Conservation (phyloP, 2,888 invertebrate species). For the Empis stercorea region DNA sequence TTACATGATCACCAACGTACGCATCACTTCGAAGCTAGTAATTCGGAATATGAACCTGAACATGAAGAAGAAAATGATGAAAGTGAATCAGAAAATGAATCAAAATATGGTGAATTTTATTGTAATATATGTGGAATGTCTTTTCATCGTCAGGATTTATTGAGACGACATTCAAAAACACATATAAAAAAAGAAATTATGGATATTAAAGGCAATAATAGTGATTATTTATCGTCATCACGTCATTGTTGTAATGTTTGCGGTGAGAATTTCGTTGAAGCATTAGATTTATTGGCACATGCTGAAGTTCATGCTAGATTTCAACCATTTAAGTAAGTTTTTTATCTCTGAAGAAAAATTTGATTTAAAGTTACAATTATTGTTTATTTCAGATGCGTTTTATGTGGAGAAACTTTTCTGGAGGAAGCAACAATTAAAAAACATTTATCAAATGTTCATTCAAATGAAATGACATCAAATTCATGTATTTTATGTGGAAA, state of each 20-base stretch:
- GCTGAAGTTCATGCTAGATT: conserved; percentile 62
- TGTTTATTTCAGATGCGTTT: conserved; percentile 40
- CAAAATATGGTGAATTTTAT: conserved; percentile 44
- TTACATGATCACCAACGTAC: conserved; percentile 47
- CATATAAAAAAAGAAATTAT: conserved; percentile 20
- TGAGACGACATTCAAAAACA: conserved; percentile 54
- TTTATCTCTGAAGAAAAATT: neutral
- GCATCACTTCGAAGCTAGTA: conserved; percentile 43
- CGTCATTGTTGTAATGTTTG: conserved; percentile 65
- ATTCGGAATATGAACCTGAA: conserved; percentile 35
- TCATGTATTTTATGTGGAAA: conserved; percentile 55
- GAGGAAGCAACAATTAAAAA: conserved; percentile 50
- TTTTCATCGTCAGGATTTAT: conserved; percentile 62
- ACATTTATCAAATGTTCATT: conserved; percentile 47
- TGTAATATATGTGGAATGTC: conserved; percentile 68
- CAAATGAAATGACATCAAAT: conserved; percentile 47
- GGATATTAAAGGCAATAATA: neutral
- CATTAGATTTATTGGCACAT: conserved; percentile 62
- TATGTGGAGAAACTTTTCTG: conserved; percentile 50
- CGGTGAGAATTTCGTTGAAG: conserved; percentile 64
- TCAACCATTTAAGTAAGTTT: conserved; percentile 37
- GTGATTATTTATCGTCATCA: conserved; percentile 22
- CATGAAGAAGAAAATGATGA: conserved; percentile 32
- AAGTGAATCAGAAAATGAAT: conserved; percentile 43
- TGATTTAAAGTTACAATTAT: neutral